A percentile compares a stretch with the other conserved stretches of the same genome.
These are phyloP conservation scores for Protaetia brevitarsis DNA, from an alignment of 1,140 invertebrate genomes.

Conservation along the genomic window DNA sequence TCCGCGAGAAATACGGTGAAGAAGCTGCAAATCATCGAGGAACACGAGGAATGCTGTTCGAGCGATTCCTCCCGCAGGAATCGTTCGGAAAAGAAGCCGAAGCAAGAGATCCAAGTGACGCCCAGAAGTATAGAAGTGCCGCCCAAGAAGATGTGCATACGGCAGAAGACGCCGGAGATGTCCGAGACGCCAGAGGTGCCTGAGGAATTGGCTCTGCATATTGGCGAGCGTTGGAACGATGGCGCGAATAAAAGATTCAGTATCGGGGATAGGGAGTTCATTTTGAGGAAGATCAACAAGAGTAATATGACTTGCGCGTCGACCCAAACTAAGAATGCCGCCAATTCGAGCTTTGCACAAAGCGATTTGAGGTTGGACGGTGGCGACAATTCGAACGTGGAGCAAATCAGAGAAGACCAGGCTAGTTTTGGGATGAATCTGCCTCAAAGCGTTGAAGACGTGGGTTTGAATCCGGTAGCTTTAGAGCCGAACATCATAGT, in stretches of 20 bases:
- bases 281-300: not conserved
- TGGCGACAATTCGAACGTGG: not conserved
- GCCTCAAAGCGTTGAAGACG: not conserved
- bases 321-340: not conserved
- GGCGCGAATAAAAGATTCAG: not conserved
- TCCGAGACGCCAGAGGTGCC: not conserved
- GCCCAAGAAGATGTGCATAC: not conserved
- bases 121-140: conserved; percentile 1
- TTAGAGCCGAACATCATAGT: conserved; percentile 5
- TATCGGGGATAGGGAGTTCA: not conserved
- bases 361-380: not conserved
- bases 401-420: not conserved
- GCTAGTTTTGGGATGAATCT: not conserved
- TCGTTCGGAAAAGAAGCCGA: not conserved
- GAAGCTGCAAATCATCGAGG: not conserved
- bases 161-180: not conserved
- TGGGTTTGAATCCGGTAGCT: not conserved
- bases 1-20: not conserved
- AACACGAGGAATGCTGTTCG: not conserved
- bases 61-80: not conserved
- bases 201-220: not conserved
- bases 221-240: not conserved
- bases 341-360: too few species aligned
- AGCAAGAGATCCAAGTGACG: not conserved
- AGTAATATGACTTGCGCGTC: not conserved